Evolutionary conservation across 2,797 vertebrate species (phyloP).

Genomic region (Delichon dasypus): DNA sequence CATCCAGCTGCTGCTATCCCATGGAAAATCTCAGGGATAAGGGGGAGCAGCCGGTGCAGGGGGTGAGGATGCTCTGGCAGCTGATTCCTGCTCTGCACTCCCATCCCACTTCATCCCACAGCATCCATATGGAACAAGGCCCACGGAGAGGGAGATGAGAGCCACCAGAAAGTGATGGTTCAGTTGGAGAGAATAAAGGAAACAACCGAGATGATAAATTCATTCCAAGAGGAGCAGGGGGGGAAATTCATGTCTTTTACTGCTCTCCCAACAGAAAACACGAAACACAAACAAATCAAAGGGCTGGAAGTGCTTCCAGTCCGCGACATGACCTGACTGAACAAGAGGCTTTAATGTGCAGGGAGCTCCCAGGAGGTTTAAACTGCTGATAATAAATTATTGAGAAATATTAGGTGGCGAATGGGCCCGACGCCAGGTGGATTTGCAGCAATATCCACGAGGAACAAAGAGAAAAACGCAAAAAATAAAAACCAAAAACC

Average conservation of each 20-base stretch:
- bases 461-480: not conserved
- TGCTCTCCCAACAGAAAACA: conserved; percentile 36
- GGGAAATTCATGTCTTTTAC: conserved; percentile 1
- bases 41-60: not conserved
- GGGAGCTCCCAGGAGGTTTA: conserved; percentile 4
- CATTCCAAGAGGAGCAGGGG: not conserved
- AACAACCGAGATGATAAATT: conserved; percentile 31
- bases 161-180: not conserved
- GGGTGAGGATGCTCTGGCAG: not conserved
- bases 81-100: conserved; percentile 3
- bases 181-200: conserved; percentile 24
- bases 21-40: not conserved
- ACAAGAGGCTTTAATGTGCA: conserved; percentile 31
- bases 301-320: conserved; percentile 39
- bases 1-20: not conserved
- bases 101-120: not conserved
- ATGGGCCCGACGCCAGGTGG: not conserved
- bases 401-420: conserved; percentile 46
- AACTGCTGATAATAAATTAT: conserved; percentile 58
- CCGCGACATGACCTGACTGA: conserved; percentile 44
- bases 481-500: not conserved
- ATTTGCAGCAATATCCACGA: not conserved
- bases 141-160: not conserved
- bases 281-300: conserved; percentile 51
- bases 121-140: conserved; percentile 33